Evolutionary conservation across 2,888 invertebrate genomes (phyloP).

Genomic region (Agrilus cyanescens): DNA sequence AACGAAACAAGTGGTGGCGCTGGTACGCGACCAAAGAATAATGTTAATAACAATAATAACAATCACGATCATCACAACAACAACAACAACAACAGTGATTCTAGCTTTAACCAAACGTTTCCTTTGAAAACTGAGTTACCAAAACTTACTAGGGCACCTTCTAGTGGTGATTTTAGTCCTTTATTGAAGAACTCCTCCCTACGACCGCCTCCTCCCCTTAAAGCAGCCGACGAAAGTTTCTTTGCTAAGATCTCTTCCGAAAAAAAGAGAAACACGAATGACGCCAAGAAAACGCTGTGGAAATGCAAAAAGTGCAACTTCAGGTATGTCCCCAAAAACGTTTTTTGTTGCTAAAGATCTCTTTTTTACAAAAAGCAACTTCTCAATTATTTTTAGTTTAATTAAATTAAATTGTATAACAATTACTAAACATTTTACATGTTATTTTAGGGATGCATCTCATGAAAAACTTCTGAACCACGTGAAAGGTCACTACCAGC

Average conservation of each 20-base stretch:
- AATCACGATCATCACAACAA: conserved; percentile 16
- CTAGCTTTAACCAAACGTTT: conserved; percentile 12
- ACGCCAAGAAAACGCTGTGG: conserved; percentile 65
- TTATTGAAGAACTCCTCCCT: conserved; percentile 23
- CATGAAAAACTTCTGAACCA: conserved; percentile 53
- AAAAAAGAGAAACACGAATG: conserved; percentile 39
- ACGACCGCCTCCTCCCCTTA: conserved; percentile 43
- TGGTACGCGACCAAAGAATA: conserved; percentile 28
- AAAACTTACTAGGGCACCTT: conserved; percentile 21
- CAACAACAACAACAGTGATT: background rate
- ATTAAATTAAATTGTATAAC: too few species aligned
- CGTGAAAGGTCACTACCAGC: conserved; percentile 51
- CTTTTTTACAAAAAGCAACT: too few species aligned
- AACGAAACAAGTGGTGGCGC: conserved; percentile 34
- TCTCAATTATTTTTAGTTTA: too few species aligned
- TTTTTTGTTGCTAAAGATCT: too few species aligned
- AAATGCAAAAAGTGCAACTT: conserved; percentile 86
- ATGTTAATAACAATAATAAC: conserved; percentile 15
- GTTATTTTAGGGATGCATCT: conserved; percentile 44
- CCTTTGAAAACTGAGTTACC: conserved; percentile 23
- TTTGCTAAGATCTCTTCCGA: conserved; percentile 27
- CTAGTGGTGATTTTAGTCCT: conserved; percentile 24
- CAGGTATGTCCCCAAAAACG: conserved; percentile 44
- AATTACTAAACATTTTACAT: background rate
- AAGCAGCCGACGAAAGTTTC: conserved; percentile 44